phyloP scores from a whole-genome alignment of 2,888 invertebrate genomes.

The Drosophila formosana region DNA sequence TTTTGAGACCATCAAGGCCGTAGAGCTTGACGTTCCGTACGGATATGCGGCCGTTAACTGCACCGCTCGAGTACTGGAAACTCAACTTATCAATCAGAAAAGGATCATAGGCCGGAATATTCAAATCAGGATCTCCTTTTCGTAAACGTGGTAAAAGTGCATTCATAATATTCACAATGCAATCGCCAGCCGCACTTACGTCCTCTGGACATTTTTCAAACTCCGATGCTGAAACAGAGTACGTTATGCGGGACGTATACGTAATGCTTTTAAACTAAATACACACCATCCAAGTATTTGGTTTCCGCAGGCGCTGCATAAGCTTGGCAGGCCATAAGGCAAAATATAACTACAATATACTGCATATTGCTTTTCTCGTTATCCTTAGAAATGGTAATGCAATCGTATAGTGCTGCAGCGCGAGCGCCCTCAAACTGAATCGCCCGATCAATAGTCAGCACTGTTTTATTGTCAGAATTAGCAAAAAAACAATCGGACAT shows the following conservation, averaged over 20 bases:
- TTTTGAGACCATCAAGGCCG: slow-evolving; percentile 86
- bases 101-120: slow-evolving; percentile 83
- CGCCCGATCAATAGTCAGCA: slow-evolving; percentile 11
- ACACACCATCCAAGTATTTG: slow-evolving; percentile 43
- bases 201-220: slow-evolving; percentile 87
- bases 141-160: slow-evolving; percentile 84
- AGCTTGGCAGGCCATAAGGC: slow-evolving; percentile 41
- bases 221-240: slow-evolving; percentile 61
- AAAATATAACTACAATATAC: slow-evolving; percentile 37
- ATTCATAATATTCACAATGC: slow-evolving; percentile 87
- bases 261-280: neutral
- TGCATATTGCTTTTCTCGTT: slow-evolving; percentile 37
- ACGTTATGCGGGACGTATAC: slow-evolving; percentile 15
- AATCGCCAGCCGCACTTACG: slow-evolving; percentile 87
- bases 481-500: slow-evolving; percentile 38
- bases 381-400: slow-evolving; percentile 8
- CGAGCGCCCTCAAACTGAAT: slow-evolving; percentile 56
- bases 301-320: slow-evolving; percentile 34
- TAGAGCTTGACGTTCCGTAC: slow-evolving; percentile 86
- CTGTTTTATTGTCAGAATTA: slow-evolving; percentile 66
- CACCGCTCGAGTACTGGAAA: slow-evolving; percentile 76
- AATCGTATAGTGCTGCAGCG: slow-evolving; percentile 32
- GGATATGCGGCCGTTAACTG: slow-evolving; percentile 73
- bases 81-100: slow-evolving; percentile 74
- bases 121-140: slow-evolving; percentile 80